These are phyloP conservation scores for Patella caerulea DNA, from an alignment of 2,888 invertebrate species.

Conservation along the genomic window DNA sequence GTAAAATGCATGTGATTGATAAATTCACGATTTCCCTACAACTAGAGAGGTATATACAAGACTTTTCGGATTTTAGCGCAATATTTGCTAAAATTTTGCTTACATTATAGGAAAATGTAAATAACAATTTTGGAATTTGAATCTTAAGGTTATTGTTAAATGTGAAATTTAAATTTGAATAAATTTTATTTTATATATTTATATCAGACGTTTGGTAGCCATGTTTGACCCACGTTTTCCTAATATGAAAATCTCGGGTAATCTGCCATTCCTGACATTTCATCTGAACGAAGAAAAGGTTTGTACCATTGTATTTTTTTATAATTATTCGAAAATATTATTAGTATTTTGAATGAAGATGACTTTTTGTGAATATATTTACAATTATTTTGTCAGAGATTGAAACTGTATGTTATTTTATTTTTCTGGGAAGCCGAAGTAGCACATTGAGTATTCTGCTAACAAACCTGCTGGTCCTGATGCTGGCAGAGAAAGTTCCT, in stretches of 20 bases:
- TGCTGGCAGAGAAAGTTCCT: neutral
- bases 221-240: constrained; percentile 91
- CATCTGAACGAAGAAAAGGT: constrained; percentile 95
- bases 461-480: constrained; percentile 34
- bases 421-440: neutral
- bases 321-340: neutral
- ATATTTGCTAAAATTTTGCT: too few species aligned
- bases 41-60: constrained; percentile 61
- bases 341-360: neutral
- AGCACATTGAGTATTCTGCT: constrained; percentile 26
- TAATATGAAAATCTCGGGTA: constrained; percentile 85
- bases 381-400: constrained; percentile 40
- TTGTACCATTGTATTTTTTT: neutral
- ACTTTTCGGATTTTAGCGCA: too few species aligned
- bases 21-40: constrained; percentile 76
- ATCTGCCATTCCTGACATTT: constrained; percentile 87
- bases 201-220: constrained; percentile 80
- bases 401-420: constrained; percentile 42
- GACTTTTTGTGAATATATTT: neutral
- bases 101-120: too few species aligned
- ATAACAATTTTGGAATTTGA: too few species aligned
- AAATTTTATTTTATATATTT: neutral
- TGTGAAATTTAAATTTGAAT: too few species aligned
- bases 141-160: too few species aligned
- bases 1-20: constrained; percentile 88